These are phyloP conservation scores for Hippolais icterina DNA, from an alignment of 2,113 vertebrate species.

Conservation along the genomic window DNA sequence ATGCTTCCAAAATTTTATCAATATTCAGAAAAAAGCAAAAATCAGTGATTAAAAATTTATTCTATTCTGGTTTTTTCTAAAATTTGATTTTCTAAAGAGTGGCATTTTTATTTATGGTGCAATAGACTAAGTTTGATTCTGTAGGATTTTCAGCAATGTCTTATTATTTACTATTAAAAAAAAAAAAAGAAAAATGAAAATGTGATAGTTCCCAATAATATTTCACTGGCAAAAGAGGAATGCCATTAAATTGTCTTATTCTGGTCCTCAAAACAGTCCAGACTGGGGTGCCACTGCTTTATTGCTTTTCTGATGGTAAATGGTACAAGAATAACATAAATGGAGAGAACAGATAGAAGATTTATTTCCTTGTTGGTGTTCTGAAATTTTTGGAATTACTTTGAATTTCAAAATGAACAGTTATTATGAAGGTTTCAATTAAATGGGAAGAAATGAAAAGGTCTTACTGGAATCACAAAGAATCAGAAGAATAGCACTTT, in stretches of 20 bases:
- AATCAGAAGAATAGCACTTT: neutral
- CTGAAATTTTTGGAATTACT: neutral
- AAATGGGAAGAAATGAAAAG: neutral
- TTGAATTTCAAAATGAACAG: neutral
- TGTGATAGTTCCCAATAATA: neutral
- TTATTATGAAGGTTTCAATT: neutral
- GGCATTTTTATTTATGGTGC: neutral
- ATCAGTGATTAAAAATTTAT: neutral
- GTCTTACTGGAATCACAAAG: neutral
- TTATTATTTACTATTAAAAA: neutral
- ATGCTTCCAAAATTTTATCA: neutral
- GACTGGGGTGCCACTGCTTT: neutral
- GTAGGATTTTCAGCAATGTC: neutral
- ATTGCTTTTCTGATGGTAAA: neutral
- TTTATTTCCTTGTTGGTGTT: neutral
- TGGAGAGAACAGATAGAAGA: neutral
- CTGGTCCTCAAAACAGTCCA: neutral
- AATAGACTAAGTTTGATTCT: neutral
- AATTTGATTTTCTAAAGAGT: neutral
- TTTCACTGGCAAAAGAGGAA: neutral
- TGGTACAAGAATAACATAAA: neutral
- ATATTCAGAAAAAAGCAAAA: neutral
- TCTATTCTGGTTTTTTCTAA: neutral
- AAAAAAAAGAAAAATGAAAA: too few species aligned
- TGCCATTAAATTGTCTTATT: neutral